phyloP scores from a whole-genome alignment of 1,140 invertebrate species.

The Trichogramma pretiosum region DNA sequence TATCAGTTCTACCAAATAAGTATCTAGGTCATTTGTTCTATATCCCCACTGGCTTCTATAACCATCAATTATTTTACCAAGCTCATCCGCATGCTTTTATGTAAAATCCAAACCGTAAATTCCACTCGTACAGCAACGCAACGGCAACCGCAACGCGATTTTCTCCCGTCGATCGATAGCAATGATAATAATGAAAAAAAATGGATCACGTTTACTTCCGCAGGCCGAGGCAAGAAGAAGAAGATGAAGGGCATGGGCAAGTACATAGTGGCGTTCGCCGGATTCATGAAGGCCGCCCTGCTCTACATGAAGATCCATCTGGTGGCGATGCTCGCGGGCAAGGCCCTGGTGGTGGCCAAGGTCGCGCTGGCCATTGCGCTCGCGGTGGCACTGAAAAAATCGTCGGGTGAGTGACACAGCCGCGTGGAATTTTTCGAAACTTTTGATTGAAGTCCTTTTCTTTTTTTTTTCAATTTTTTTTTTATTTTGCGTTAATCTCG shows the following conservation, averaged over 20 bases:
- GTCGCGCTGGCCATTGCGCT: slow-evolving; percentile 66
- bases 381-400: slow-evolving; percentile 67
- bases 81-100: too few species aligned
- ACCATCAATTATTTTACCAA: too few species aligned
- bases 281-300: slow-evolving; percentile 60
- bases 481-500: neutral
- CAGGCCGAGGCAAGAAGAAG: slow-evolving; percentile 40
- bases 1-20: too few species aligned
- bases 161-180: too few species aligned
- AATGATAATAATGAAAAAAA: neutral
- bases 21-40: too few species aligned
- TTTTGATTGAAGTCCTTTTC: slow-evolving; percentile 2
- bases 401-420: slow-evolving; percentile 43
- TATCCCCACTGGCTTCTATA: too few species aligned
- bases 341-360: slow-evolving; percentile 64
- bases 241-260: slow-evolving; percentile 54
- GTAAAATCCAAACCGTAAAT: too few species aligned
- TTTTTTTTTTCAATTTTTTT: neutral
- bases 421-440: neutral
- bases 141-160: too few species aligned
- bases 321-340: slow-evolving; percentile 62
- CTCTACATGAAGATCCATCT: slow-evolving; percentile 65
- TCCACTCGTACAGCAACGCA: too few species aligned
- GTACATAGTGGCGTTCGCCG: slow-evolving; percentile 53
- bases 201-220: slow-evolving; percentile 10